A percentile compares a stretch with the other conserved stretches of the same genome.
Conservation (phyloP, 2,797 vertebrate species). For the Syncerus caffer region DNA sequence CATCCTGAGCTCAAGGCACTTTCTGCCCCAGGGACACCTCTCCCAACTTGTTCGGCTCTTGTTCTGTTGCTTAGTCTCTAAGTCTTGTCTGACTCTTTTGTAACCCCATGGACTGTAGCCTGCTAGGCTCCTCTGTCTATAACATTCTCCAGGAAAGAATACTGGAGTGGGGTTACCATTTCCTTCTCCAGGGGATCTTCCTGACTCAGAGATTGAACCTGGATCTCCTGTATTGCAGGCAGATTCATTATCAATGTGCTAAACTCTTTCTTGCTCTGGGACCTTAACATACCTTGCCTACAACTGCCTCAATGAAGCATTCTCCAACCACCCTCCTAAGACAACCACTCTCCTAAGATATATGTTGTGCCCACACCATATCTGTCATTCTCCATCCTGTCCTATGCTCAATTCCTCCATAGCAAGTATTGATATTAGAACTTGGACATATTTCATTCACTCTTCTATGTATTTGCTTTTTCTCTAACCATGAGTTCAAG, state of each 20-base stretch:
- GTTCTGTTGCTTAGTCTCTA: background rate
- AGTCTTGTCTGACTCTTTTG: background rate
- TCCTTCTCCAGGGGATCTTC: background rate
- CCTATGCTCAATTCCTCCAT: background rate
- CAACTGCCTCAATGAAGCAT: background rate
- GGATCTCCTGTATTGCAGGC: background rate
- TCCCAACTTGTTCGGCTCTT: background rate
- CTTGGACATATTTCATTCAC: background rate
- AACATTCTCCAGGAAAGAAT: background rate
- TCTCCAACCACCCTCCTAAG: background rate
- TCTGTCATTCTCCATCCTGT: background rate
- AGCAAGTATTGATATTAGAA: background rate
- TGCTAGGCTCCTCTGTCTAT: background rate
- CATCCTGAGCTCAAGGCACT: background rate
- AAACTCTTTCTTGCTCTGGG: background rate
- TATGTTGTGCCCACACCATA: background rate
- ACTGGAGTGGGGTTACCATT: background rate
- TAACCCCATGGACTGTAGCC: background rate
- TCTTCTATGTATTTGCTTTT: background rate
- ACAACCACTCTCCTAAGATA: background rate
- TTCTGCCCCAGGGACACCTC: background rate
- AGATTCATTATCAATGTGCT: background rate
- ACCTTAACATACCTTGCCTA: background rate
- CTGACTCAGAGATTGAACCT: background rate
- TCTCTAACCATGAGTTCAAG: conserved; percentile 1